phyloP scores from a whole-genome alignment of 30 jellyfish, hydroid and myxozoan genomes.

The Sanderia malayensis region DNA sequence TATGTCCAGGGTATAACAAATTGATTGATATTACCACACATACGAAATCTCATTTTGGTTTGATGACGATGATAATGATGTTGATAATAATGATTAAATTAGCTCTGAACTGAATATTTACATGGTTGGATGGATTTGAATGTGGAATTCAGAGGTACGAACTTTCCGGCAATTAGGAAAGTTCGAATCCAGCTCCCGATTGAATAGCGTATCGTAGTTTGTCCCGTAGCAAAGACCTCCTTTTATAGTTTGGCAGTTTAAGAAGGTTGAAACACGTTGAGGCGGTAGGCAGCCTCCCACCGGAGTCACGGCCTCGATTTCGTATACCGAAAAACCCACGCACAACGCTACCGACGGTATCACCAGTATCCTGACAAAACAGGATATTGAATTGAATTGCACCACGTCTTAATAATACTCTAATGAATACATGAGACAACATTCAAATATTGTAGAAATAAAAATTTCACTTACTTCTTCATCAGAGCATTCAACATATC shows the following conservation, averaged over 20 bases:
- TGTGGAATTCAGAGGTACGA: too few relatives aligned
- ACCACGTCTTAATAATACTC: too few relatives aligned
- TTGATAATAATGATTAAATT: too few relatives aligned
- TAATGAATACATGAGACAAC: too few relatives aligned
- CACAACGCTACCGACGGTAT: constrained; percentile 84
- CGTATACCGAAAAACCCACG: constrained; percentile 94
- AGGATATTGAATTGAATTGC: constrained; percentile 1
- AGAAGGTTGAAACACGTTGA: constrained; percentile 96
- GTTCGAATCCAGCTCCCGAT: constrained; percentile 97
- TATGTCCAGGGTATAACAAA: too few relatives aligned
- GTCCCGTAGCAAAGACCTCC: constrained; percentile 73
- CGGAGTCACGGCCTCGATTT: constrained; percentile 71
- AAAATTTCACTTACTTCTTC: constrained; percentile 88
- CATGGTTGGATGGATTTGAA: too few relatives aligned
- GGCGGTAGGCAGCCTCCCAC: constrained; percentile 95
- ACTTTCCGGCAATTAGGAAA: constrained; percentile 51
- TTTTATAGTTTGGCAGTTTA: constrained; percentile 81
- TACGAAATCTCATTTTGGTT: too few relatives aligned
- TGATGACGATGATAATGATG: too few relatives aligned
- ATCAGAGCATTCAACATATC: constrained; percentile 91
- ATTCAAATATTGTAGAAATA: too few relatives aligned
- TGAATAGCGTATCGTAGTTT: constrained; percentile 84
- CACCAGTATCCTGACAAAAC: constrained; percentile 81
- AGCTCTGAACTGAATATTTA: too few relatives aligned
- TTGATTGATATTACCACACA: too few relatives aligned